Percentiles rank a stretch among this genome's conserved stretches.
These are phyloP conservation scores for Podotricha telesiphe DNA, from an alignment of 2,888 invertebrate genomes.

Conservation along the genomic window DNA sequence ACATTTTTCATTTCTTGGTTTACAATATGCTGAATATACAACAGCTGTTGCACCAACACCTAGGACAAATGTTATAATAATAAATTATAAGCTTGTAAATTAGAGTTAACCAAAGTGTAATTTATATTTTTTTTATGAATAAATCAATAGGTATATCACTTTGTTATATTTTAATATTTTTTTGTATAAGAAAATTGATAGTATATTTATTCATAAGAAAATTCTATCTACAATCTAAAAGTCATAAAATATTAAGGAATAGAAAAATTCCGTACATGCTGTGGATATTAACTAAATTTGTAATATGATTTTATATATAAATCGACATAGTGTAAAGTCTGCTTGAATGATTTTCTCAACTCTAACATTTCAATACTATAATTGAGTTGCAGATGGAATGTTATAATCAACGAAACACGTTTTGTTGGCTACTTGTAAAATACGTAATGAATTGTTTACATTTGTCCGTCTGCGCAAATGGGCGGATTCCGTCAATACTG, in stretches of 20 bases:
- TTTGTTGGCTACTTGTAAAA: conserved; percentile 35
- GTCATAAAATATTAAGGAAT: too few species aligned
- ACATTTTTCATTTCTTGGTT: conserved; percentile 95
- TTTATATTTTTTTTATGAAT: too few species aligned
- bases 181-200: too few species aligned
- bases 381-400: conserved; percentile 37
- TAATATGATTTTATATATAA: background rate
- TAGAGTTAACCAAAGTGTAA: background rate
- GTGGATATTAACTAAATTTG: background rate
- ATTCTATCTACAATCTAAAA: too few species aligned
- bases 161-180: too few species aligned
- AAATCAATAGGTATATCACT: too few species aligned
- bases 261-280: background rate
- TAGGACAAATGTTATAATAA: conserved; percentile 57
- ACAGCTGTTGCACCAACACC: conserved; percentile 98
- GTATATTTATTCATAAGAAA: too few species aligned
- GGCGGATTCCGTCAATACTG: conserved; percentile 35
- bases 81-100: background rate
- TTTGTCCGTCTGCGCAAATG: conserved; percentile 36
- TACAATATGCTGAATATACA: conserved; percentile 96
- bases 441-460: conserved; percentile 44
- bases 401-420: conserved; percentile 42
- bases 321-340: background rate
- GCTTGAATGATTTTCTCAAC: conserved; percentile 1
- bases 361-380: conserved; percentile 29